These are phyloP conservation scores for Callospermophilus lateralis DNA, from an alignment of 2,113 vertebrate genomes.

Conservation along the genomic window DNA sequence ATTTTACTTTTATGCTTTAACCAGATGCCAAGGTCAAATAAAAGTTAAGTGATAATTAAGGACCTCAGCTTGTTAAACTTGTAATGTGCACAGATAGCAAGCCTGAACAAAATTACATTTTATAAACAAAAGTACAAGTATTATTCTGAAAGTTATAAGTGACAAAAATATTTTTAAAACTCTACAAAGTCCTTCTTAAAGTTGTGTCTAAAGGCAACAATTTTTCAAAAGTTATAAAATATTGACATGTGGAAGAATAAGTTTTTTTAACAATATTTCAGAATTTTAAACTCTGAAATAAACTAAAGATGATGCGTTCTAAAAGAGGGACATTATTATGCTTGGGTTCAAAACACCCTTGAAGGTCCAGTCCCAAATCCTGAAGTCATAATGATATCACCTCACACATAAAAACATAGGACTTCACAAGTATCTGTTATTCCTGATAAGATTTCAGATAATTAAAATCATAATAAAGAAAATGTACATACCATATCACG, in stretches of 20 bases:
- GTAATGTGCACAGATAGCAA: neutral
- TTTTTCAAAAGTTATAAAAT: neutral
- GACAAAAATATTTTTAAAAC: constrained; percentile 16
- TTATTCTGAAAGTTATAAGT: constrained; percentile 14
- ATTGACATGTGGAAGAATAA: neutral
- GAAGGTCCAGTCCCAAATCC: neutral
- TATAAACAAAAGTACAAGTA: neutral
- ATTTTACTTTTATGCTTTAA: neutral
- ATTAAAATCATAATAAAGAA: accelerated
- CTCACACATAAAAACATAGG: neutral
- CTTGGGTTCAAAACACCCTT: neutral
- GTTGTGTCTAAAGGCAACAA: neutral
- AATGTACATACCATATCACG: constrained; percentile 93
- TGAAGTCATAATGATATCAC: neutral
- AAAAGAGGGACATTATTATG: neutral
- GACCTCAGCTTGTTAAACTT: neutral
- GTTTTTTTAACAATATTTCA: neutral
- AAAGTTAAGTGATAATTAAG: neutral
- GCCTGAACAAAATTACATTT: neutral
- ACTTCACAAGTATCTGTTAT: neutral
- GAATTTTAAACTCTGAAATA: constrained; percentile 43
- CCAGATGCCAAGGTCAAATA: neutral
- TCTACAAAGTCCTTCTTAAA: neutral
- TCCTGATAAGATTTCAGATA: neutral
- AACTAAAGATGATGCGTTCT: neutral